Evolutionary conservation across 2,888 invertebrate species (phyloP), one percentile per base, ranked within the genome.

Genomic region (Agrochola lota): DNA sequence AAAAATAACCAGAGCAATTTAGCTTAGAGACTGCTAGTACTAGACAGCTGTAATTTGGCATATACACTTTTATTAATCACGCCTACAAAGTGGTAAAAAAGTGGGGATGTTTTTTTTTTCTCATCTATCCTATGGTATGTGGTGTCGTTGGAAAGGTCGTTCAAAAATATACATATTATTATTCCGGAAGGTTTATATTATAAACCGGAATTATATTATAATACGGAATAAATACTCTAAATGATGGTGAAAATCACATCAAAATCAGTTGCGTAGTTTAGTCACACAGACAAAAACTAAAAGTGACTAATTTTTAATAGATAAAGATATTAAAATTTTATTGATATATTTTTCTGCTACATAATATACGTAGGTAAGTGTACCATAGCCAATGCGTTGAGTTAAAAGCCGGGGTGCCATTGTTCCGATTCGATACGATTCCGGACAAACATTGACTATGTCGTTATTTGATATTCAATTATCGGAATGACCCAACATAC

Each of bases 391-490:
- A 73, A 70, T 75, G 70, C 72, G 83, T 73, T 64, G 86, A 83
- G 62, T 63, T 81, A 77, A 81, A 90, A 88, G 89, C 89, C 85
- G 77, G 80, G 74, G 72, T 78, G 60, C 73, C 63, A 82, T 87
- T 85, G 86, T 83, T 77, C 72, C 75, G 43, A 77, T 69, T 62
- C 74, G 64, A 60, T 81, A 77, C 77, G 81, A 70, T 75, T 71
- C 76, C 77, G 74, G 64, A 71, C 88, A 87, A 87, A 87, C 80
- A 87, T 83, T 84, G 84, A 30, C 71, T 83, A 75, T 86, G 71
- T 82, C 80, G 83, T 90, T 89, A 90, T 89, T 89, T 84, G 84
- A 81, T 83, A 88, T 89, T 89, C 89, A 89, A 90, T 89, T 90
- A 88, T 89, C 86, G 73, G 76, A 81, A 83, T 78, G 80, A 78